Conservation (phyloP, 2,113 vertebrate genomes). For the Burhinus bistriatus region DNA sequence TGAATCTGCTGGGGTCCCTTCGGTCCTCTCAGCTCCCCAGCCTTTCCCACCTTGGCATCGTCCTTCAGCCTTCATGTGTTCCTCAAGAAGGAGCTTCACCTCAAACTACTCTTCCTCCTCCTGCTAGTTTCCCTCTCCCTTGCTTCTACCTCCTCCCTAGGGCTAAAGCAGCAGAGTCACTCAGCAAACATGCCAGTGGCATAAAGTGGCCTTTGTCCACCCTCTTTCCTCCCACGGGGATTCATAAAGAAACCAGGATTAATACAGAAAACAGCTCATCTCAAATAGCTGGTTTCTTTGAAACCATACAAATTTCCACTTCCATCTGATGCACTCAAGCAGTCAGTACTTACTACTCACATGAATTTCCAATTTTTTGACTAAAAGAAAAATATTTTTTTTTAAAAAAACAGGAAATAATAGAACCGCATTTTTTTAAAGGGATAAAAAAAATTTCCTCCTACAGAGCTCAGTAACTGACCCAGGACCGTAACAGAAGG, state of each 20-base stretch:
- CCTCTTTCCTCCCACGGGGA: neutral
- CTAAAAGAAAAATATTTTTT: neutral
- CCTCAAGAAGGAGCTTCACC: neutral
- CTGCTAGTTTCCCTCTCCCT: neutral
- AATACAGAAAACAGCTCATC: neutral
- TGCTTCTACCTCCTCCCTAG: neutral
- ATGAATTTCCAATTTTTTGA: neutral
- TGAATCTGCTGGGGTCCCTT: neutral
- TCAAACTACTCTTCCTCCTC: neutral
- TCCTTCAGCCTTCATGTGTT: rapidly evolving
- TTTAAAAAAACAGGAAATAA: neutral
- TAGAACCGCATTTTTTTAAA: neutral
- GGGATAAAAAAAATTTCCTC: neutral
- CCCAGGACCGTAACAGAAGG: neutral
- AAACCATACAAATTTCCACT: neutral
- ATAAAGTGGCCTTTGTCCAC: conserved; percentile 16
- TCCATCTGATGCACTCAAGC: neutral
- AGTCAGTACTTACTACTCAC: neutral
- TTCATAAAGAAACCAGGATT: neutral
- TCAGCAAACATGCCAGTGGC: neutral
- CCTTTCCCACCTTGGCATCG: neutral
- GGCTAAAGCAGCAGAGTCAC: neutral
- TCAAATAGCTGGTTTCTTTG: neutral
- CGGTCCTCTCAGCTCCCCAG: neutral
- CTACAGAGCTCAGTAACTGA: neutral